Percentiles rank a stretch among this genome's conserved stretches.
Evolutionary conservation across 2,113 vertebrate species (phyloP).

Genomic region (Hylia prasina): DNA sequence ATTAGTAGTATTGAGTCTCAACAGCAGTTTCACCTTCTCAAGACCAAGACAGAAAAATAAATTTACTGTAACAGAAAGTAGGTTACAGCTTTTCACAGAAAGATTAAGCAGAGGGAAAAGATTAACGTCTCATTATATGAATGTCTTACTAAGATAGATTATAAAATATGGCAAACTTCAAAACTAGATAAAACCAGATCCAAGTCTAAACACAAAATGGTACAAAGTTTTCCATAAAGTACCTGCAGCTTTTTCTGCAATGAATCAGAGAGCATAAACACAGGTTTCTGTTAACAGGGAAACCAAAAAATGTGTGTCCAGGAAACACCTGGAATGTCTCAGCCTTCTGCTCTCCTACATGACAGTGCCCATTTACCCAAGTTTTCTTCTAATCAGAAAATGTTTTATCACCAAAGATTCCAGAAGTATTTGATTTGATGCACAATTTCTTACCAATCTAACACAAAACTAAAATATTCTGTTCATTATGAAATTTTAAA

Average conservation of each 20-base stretch:
- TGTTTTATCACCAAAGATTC: not conserved
- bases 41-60: not conserved
- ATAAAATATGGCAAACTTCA: not conserved
- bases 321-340: conserved; percentile 13
- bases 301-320: not conserved
- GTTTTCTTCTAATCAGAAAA: not conserved
- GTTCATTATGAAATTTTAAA: not conserved
- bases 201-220: not conserved
- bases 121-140: not conserved
- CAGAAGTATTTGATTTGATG: not conserved
- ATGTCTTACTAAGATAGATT: not conserved
- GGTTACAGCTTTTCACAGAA: not conserved
- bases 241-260: not conserved
- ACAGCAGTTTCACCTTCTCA: not conserved
- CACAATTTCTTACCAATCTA: not conserved
- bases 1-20: not conserved
- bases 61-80: not conserved
- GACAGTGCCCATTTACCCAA: not conserved
- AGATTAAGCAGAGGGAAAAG: not conserved
- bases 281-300: not conserved
- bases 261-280: conserved; percentile 3
- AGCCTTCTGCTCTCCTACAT: not conserved
- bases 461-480: not conserved
- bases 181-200: not conserved
- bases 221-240: not conserved